Evolutionary conservation across 2,113 vertebrate genomes (phyloP), one percentile per base, ranked within the genome.

Genomic region (Glaucomys volans): DNA sequence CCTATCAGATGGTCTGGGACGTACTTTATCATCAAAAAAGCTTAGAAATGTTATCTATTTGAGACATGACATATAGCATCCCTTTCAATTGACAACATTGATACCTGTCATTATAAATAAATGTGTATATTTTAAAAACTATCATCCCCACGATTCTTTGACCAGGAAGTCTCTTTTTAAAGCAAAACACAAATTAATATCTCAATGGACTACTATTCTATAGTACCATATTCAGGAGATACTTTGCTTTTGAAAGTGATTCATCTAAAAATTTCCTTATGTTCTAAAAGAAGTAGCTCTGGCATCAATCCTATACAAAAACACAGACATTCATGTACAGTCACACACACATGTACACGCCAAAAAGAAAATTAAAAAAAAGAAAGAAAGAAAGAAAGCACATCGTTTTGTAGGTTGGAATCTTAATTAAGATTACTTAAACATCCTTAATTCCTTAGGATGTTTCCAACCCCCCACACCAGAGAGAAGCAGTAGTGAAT

Each of bases 341-440:
- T 54, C 5, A 66, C 4, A 24, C 4, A 42, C 2, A 10, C 1
- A 22, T 8, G 14, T 0, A 62, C 22, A 64, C 10, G n/a, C n/a
- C n/a, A n/a, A n/a, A n/a, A n/a, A n/a, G n/a, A n/a, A n/a, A n/a
- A n/a, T n/a, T n/a, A n/a, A n/a, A n/a, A n/a, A n/a, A n/a, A n/a
- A n/a, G n/a, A n/a, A n/a, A n/a, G n/a, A n/a, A n/a, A n/a, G n/a
- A n/a, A n/a, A n/a, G n/a, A n/a, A n/a, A n/a, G n/a, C n/a, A n/a
- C n/a, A n/a, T n/a, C 44, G 7, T 47, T 47, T 47, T 47, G 44
- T 47, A 8, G 44, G 44, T 47, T 47, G 9, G 44, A 47, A 47
- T 47, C 44, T 47, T 47, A n/a, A n/a, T n/a, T n/a, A n/a, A n/a
- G n/a, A n/a, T n/a, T n/a, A n/a, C n/a, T n/a, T n/a, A n/a, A n/a